Evolutionary conservation across 1,140 invertebrate genomes (phyloP).

Genomic region (Diuraphis noxia): DNA sequence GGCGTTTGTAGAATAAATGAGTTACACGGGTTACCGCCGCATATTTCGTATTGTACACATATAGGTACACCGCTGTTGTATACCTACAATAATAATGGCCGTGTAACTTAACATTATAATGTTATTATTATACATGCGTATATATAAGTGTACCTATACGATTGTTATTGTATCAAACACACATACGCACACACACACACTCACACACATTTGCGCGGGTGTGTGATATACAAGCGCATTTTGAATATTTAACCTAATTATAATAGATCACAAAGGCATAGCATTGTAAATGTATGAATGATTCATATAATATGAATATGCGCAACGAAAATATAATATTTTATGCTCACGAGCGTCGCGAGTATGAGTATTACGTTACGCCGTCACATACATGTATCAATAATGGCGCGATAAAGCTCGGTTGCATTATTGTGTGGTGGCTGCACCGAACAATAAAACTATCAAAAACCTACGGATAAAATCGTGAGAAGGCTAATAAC

Average conservation of each 20-base stretch:
- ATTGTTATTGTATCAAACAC: not conserved
- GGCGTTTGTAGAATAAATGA: constrained; percentile 29
- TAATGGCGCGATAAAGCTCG: not conserved
- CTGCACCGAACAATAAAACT: not conserved
- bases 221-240: not conserved
- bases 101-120: not conserved
- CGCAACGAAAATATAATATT: not conserved
- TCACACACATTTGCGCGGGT: not conserved
- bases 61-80: too few relatives aligned
- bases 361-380: not conserved
- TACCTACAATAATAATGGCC: not conserved
- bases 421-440: not conserved
- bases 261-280: not conserved
- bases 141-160: not conserved
- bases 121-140: not conserved
- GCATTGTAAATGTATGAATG: not conserved
- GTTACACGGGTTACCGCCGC: constrained; percentile 17
- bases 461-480: not conserved
- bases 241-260: not conserved
- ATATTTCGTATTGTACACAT: not conserved
- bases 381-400: not conserved
- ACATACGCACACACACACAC: not conserved
- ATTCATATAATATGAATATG: not conserved
- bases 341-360: not conserved
- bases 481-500: too few relatives aligned